Evolutionary conservation across 2,797 vertebrate species (phyloP).

Genomic region (Anabacerthia variegaticeps): DNA sequence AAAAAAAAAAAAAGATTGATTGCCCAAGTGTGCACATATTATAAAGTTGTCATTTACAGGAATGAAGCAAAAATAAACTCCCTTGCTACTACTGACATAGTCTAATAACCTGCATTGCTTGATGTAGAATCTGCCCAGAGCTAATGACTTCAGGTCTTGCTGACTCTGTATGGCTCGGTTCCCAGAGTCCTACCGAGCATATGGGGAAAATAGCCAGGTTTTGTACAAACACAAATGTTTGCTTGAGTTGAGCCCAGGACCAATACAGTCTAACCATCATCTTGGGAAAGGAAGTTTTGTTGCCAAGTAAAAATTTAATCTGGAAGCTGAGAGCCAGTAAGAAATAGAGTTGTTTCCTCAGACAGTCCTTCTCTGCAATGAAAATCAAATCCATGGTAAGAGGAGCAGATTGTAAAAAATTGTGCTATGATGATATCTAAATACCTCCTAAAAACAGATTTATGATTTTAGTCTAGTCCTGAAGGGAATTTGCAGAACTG

Average conservation of each 20-base stretch:
- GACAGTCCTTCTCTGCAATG: slow-evolving; percentile 53
- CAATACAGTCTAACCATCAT: slow-evolving; percentile 57
- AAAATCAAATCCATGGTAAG: slow-evolving; percentile 49
- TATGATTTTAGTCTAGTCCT: slow-evolving; percentile 37
- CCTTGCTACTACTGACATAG: slow-evolving; percentile 13
- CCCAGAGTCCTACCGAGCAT: slow-evolving; percentile 58
- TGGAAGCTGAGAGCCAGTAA: slow-evolving; percentile 69
- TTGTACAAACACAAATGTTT: slow-evolving; percentile 74
- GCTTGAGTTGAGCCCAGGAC: slow-evolving; percentile 60
- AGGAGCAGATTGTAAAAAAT: slow-evolving; percentile 43
- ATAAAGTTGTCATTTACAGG: slow-evolving; percentile 37
- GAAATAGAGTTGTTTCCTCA: slow-evolving; percentile 51
- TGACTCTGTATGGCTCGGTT: slow-evolving; percentile 57
- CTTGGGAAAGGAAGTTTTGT: slow-evolving; percentile 71
- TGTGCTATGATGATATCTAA: slow-evolving; percentile 33
- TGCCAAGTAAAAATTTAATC: slow-evolving; percentile 73
- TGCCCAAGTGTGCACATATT: not conserved
- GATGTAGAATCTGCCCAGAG: slow-evolving; percentile 1
- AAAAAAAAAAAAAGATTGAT: not conserved
- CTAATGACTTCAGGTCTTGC: slow-evolving; percentile 52
- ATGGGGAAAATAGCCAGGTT: slow-evolving; percentile 66
- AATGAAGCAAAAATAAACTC: slow-evolving; percentile 24
- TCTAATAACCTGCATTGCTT: slow-evolving; percentile 24
- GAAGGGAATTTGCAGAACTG: slow-evolving; percentile 48
- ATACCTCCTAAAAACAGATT: slow-evolving; percentile 49